Percentiles rank a stretch among this genome's conserved stretches.
These are phyloP conservation scores for Charina bottae DNA, from an alignment of 2,113 vertebrate genomes.

Conservation along the genomic window DNA sequence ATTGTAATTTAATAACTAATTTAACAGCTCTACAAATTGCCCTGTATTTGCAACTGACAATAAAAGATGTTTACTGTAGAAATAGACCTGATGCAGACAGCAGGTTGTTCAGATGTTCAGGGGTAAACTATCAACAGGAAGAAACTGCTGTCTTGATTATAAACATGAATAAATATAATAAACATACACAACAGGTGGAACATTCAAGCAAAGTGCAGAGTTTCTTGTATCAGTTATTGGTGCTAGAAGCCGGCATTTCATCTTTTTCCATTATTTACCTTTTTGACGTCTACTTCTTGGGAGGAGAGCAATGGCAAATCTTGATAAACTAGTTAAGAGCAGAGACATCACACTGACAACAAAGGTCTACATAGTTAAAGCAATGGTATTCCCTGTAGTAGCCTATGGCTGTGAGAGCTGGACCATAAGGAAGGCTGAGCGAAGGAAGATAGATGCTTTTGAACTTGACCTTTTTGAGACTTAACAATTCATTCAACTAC, in stretches of 20 bases:
- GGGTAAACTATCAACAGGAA: slow-evolving; percentile 12
- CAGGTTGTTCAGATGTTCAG: slow-evolving; percentile 8
- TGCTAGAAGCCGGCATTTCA: background rate
- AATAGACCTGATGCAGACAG: slow-evolving; percentile 7
- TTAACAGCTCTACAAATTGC: background rate
- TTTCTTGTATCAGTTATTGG: background rate
- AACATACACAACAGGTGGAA: background rate
- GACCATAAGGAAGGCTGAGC: no score
- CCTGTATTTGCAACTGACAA: background rate
- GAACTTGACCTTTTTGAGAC: slow-evolving; percentile 6
- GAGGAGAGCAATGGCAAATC: no score
- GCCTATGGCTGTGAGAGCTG: no score
- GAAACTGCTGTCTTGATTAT: slow-evolving; percentile 26
- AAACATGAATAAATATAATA: background rate
- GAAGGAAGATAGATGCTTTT: no score
- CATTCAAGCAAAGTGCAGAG: background rate
- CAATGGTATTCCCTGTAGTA: no score
- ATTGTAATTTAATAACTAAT: no score
- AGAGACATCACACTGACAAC: no score
- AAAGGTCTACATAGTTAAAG: no score
- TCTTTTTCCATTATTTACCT: background rate
- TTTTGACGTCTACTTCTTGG: no score
- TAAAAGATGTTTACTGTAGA: slow-evolving; percentile 30
- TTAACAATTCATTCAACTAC: slow-evolving; percentile 7
- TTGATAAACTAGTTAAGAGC: no score